Evolutionary conservation across 2,797 vertebrate species (phyloP).

Genomic region (Acrossocheilus wenchowensis): DNA sequence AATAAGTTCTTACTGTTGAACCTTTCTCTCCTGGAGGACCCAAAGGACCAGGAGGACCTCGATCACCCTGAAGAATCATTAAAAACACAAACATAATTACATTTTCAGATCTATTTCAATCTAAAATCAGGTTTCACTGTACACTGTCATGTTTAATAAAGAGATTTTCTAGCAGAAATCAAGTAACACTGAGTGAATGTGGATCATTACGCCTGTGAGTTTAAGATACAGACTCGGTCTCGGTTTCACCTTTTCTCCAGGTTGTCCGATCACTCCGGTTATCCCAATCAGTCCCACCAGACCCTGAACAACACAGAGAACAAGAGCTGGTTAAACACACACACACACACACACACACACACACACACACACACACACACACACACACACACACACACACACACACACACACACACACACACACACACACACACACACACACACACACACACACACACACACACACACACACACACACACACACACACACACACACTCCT

Average conservation of each 20-base stretch:
- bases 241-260: constrained; percentile 55
- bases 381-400: background rate
- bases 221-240: background rate
- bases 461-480: background rate
- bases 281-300: constrained; percentile 50
- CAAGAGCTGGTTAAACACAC: constrained; percentile 9
- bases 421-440: constrained; percentile 2
- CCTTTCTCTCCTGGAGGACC: constrained; percentile 92
- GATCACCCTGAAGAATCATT: constrained; percentile 82
- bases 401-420: background rate
- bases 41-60: constrained; percentile 88
- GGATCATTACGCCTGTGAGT: background rate
- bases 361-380: background rate
- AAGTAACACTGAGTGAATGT: background rate
- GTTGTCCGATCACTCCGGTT: constrained; percentile 54
- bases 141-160: background rate
- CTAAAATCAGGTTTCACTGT: background rate
- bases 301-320: constrained; percentile 48
- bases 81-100: background rate
- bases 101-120: background rate
- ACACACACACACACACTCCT: background rate
- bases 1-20: constrained; percentile 77
- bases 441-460: background rate
- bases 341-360: background rate
- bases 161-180: background rate